These are phyloP conservation scores for Drosophila funebris DNA, from an alignment of 1,140 invertebrate species.

Conservation along the genomic window DNA sequence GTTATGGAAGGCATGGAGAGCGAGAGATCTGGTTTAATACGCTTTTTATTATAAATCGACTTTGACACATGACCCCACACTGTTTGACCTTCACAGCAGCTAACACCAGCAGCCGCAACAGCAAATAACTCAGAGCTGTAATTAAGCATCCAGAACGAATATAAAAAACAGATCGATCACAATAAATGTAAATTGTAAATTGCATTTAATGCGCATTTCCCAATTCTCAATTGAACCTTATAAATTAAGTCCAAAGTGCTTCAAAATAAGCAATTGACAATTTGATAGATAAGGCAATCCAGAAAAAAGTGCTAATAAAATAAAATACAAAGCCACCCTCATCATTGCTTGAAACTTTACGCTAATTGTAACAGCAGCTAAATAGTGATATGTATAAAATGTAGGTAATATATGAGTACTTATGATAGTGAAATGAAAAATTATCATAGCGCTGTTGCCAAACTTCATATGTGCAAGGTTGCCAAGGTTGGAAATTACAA, in stretches of 20 bases:
- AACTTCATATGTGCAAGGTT: neutral
- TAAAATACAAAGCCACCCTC: conserved; percentile 27
- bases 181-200: conserved; percentile 30
- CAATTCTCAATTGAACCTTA: conserved; percentile 17
- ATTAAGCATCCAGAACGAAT: conserved; percentile 26
- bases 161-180: conserved; percentile 55
- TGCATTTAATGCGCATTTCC: conserved; percentile 32
- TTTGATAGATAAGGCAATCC: conserved; percentile 33
- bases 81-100: conserved; percentile 56
- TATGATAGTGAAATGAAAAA: too few relatives aligned
- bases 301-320: conserved; percentile 22
- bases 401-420: too few relatives aligned
- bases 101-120: conserved; percentile 26
- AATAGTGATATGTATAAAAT: neutral
- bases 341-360: conserved; percentile 23
- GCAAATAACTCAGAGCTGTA: conserved; percentile 40
- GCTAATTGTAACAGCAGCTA: conserved; percentile 12
- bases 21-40: conserved; percentile 55
- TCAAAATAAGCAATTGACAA: conserved; percentile 12
- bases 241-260: conserved; percentile 44
- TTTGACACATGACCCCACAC: conserved; percentile 65
- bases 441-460: neutral
- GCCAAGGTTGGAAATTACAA: too few relatives aligned
- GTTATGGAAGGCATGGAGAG: conserved; percentile 18
- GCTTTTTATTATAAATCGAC: conserved; percentile 41